A percentile compares a stretch with the other conserved stretches of the same genome.
phyloP scores from a whole-genome alignment of 1,140 invertebrate genomes.

The Uloborus diversus region DNA sequence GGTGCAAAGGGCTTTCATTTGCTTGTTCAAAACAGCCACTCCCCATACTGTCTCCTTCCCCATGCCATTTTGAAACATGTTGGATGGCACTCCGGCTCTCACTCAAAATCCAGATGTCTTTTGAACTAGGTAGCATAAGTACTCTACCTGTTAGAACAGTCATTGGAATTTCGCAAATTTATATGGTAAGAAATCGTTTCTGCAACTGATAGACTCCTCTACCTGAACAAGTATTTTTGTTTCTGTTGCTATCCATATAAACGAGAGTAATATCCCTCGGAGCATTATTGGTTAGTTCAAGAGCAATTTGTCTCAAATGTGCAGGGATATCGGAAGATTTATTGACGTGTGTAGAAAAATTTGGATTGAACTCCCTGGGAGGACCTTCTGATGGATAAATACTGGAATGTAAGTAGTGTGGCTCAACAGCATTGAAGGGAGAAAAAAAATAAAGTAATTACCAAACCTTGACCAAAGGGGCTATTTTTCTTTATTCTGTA shows the following conservation, averaged over 20 bases:
- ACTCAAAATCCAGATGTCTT: background rate
- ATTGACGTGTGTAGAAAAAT: background rate
- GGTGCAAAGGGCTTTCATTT: no score
- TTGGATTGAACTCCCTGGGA: background rate
- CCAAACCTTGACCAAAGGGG: background rate
- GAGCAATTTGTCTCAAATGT: background rate
- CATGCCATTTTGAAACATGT: slow-evolving; percentile 1
- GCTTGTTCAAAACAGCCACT: no score
- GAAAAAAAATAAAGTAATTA: background rate
- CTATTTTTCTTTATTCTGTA: background rate
- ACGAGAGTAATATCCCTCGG: background rate
- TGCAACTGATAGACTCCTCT: background rate
- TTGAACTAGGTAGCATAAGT: background rate
- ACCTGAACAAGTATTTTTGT: background rate
- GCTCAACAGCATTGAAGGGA: background rate
- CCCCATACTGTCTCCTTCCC: background rate
- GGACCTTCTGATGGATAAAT: background rate
- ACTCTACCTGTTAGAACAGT: background rate
- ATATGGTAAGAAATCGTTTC: background rate
- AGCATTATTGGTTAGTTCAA: background rate
- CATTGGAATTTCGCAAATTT: background rate
- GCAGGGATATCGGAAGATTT: background rate
- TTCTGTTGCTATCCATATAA: background rate
- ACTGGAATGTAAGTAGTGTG: background rate
- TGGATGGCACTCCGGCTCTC: background rate